Base-by-base conservation (phyloP, 2,888 invertebrate genomes). In the Drosophila nigritarsus region DNA sequence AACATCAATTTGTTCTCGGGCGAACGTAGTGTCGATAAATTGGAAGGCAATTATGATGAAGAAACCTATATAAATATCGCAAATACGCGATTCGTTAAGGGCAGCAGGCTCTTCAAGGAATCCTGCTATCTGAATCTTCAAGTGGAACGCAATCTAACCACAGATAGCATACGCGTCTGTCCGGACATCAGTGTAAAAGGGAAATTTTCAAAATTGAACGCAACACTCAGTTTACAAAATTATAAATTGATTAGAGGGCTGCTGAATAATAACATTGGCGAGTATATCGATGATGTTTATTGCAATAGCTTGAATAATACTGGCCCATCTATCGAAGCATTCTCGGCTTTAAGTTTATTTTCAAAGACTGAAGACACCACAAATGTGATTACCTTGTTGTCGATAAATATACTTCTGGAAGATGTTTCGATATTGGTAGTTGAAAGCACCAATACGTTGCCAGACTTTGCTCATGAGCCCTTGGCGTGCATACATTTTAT, bases 401-500 rank as follows among this genome's bases (percentile, higher is more conserved):
- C 96, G 0, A 95, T 98, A 75, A 95, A 95, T 83, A 94, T 99
- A 67, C 96, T 98, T 87, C 94, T 99, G 49, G 96, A 97, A 70
- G 97, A 99, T 93, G 99, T 99, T 20, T 96, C 96, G 0, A 94
- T 99, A 65, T 95, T 91, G 11, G 72, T 93, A 38, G 87, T 89
- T 15, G 76, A 91, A 7, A 80, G 87, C 13, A 72, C 86, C 5
- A 82, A 49, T 40, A 66, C 45, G 11, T 51, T 40, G 50, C 67
- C 49, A 15, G 78, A 87, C 40, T 75, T 78, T 48, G 68, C 64
- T 2, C 40, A 78, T 4, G 87, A 90, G 49, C 94, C 96, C 8
- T 94, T 99, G 54, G 97, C 98, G 2, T 97, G 97, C 86, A 95
- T 99, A 72, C 97, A 98, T 94, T 98, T 99, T 92, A 97, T 98